phyloP scores from a whole-genome alignment of 2,113 vertebrate species.

The Danionella cerebrum region DNA sequence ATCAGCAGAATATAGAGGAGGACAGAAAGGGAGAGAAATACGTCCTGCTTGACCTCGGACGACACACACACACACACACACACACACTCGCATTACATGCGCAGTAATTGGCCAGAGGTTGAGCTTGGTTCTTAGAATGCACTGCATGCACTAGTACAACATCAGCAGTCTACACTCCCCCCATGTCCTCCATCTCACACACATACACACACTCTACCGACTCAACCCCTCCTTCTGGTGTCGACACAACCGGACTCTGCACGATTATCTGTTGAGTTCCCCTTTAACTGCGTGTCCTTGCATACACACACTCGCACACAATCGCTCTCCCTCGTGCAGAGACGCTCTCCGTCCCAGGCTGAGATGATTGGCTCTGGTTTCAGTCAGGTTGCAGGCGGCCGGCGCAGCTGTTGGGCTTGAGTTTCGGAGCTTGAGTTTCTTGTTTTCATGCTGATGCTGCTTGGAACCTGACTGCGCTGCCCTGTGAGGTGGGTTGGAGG shows the following conservation, averaged over 20 bases:
- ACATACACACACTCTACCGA: background rate
- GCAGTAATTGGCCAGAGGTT: slow-evolving; percentile 38
- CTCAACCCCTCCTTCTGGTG: slow-evolving; percentile 22
- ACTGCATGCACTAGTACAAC: slow-evolving; percentile 46
- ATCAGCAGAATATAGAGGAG: slow-evolving; percentile 33
- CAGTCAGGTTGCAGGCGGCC: slow-evolving; percentile 55
- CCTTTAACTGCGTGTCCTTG: slow-evolving; percentile 45
- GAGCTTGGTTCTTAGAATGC: slow-evolving; percentile 35
- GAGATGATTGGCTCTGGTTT: slow-evolving; percentile 63
- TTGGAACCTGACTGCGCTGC: slow-evolving; percentile 44
- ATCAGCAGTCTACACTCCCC: slow-evolving; percentile 47
- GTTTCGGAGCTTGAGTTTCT: slow-evolving; percentile 45
- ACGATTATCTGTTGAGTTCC: slow-evolving; percentile 33
- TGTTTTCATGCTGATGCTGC: slow-evolving; percentile 49
- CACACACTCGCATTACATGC: background rate
- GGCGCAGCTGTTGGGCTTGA: slow-evolving; percentile 40
- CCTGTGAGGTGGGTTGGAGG: slow-evolving; percentile 49
- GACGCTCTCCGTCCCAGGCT: slow-evolving; percentile 32
- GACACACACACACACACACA: background rate
- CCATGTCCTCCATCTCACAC: background rate
- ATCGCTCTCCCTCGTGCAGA: no score
- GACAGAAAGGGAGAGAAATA: slow-evolving; percentile 9
- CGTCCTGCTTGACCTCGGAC: slow-evolving; percentile 37
- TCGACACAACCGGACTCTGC: slow-evolving; percentile 34
- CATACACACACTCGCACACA: slow-evolving; percentile 1